Conservation (phyloP, 2,113 vertebrate genomes). For the Austrofundulus limnaeus region DNA sequence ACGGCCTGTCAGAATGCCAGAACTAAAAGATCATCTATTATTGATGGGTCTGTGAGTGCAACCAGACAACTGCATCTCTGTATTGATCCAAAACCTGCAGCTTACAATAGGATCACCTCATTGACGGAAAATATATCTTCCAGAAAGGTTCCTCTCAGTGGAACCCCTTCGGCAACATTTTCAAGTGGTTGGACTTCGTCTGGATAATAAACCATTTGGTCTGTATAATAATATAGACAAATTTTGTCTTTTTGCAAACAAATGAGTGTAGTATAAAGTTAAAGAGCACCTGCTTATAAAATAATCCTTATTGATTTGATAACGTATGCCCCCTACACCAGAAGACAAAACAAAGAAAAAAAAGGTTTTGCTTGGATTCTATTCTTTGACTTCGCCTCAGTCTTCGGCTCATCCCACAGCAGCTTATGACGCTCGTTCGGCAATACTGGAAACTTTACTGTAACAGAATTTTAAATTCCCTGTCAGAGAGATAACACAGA, state of each 20-base stretch:
- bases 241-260: not conserved
- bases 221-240: not conserved
- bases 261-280: conserved; percentile 2
- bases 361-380: too few species aligned
- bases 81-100: conserved; percentile 67
- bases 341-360: too few species aligned
- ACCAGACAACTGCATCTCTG: conserved; percentile 48
- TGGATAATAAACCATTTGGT: conserved; percentile 12
- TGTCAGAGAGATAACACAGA: too few species aligned
- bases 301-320: not conserved
- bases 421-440: too few species aligned
- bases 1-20: conserved; percentile 27
- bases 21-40: conserved; percentile 57
- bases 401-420: too few species aligned
- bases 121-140: conserved; percentile 38
- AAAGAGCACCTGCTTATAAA: not conserved
- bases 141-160: conserved; percentile 21
- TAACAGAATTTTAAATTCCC: too few species aligned
- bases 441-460: too few species aligned
- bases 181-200: conserved; percentile 7
- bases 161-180: conserved; percentile 12
- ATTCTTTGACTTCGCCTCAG: too few species aligned
- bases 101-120: conserved; percentile 31
- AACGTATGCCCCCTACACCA: too few species aligned
- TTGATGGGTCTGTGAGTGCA: conserved; percentile 55